Conservation (phyloP, 2,888 invertebrate genomes). For the Spialia ferax region DNA sequence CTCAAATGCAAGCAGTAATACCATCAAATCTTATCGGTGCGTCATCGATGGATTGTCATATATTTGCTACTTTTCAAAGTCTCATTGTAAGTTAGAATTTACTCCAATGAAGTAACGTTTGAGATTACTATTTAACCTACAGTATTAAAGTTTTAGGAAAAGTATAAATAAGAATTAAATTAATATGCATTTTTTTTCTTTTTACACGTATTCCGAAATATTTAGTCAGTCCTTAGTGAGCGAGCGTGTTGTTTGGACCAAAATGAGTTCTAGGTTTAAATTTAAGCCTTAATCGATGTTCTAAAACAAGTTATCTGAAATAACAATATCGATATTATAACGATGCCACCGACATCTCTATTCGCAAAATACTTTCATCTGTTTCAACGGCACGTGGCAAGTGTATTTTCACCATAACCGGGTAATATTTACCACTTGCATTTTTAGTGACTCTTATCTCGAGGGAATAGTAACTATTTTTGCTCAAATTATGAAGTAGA, state of each 20-base stretch:
- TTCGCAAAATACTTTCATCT: conserved; percentile 39
- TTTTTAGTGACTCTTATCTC: conserved; percentile 7
- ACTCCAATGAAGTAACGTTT: too few species aligned
- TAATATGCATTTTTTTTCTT: too few species aligned
- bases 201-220: too few species aligned
- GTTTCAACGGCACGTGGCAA: conserved; percentile 52
- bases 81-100: too few species aligned
- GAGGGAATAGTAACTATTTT: conserved; percentile 9
- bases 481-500: background rate
- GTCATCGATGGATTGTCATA: conserved; percentile 11
- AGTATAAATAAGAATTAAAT: too few species aligned
- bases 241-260: too few species aligned
- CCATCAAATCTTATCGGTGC: conserved; percentile 22
- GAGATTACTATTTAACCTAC: too few species aligned
- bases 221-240: too few species aligned
- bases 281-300: too few species aligned
- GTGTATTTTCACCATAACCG: conserved; percentile 68
- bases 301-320: background rate
- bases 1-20: conserved; percentile 9
- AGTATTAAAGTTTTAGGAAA: too few species aligned
- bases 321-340: conserved; percentile 3
- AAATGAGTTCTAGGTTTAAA: too few species aligned
- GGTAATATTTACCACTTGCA: conserved; percentile 17
- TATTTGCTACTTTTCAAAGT: background rate
- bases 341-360: conserved; percentile 30